Evolutionary conservation across 2,797 vertebrate species (phyloP).

Genomic region (Anableps anableps): DNA sequence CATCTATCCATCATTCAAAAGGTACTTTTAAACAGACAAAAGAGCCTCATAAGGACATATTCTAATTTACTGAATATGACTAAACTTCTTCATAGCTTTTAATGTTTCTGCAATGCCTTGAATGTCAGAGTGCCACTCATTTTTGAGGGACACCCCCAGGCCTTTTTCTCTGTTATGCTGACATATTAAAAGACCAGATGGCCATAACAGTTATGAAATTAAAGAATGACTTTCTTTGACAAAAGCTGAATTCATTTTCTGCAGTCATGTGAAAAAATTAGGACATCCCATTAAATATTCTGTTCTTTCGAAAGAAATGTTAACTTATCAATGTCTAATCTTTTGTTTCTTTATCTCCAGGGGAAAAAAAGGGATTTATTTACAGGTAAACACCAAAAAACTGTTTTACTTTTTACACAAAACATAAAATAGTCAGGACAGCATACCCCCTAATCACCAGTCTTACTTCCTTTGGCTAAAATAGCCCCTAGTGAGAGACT

Average conservation of each 20-base stretch:
- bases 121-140: conserved; percentile 25
- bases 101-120: not conserved
- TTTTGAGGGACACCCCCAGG: conserved; percentile 12
- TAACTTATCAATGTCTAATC: not conserved
- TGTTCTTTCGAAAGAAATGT: not conserved
- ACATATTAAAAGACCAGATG: conserved; percentile 55
- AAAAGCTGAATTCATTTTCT: conserved; percentile 19
- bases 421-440: not conserved
- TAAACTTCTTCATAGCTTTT: not conserved
- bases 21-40: not conserved
- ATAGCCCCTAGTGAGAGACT: not conserved
- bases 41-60: not conserved
- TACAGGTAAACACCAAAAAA: not conserved
- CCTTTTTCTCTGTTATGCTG: conserved; percentile 24
- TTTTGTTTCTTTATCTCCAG: not conserved
- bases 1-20: not conserved
- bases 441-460: too few relatives aligned
- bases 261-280: conserved; percentile 10
- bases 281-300: not conserved
- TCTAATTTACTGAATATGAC: not conserved
- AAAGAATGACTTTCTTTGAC: conserved; percentile 25
- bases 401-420: not conserved
- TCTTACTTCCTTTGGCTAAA: not conserved
- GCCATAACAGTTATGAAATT: conserved; percentile 42
- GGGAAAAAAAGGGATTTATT: not conserved